Percentiles rank a stretch among this genome's conserved stretches.
These are phyloP conservation scores for Solea solea DNA, from an alignment of 2,113 vertebrate species.

Conservation along the genomic window DNA sequence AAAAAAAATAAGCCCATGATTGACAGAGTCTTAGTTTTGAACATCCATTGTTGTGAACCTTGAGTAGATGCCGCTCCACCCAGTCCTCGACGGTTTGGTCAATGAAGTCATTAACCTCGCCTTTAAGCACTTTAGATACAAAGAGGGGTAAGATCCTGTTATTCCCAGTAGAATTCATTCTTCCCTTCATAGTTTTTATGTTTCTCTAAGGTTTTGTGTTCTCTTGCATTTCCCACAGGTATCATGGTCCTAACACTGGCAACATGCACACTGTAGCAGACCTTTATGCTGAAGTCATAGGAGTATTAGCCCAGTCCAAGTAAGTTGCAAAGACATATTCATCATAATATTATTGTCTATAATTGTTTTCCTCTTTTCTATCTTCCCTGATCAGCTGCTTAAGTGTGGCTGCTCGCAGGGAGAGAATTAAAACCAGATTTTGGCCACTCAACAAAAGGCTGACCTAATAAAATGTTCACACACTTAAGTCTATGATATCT, in stretches of 20 bases:
- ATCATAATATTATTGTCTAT: not conserved
- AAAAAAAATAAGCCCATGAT: not conserved
- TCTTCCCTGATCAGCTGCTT: not conserved
- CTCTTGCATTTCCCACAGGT: slow-evolving; percentile 78
- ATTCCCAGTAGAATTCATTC: not conserved
- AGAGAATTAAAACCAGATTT: no score
- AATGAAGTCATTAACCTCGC: slow-evolving; percentile 96
- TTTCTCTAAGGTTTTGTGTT: not conserved
- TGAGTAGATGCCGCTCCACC: slow-evolving; percentile 93
- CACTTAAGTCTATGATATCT: no score
- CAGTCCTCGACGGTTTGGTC: slow-evolving; percentile 93
- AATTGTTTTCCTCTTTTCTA: not conserved
- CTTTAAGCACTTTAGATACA: slow-evolving; percentile 99
- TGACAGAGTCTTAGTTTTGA: not conserved
- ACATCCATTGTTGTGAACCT: slow-evolving; percentile 31
- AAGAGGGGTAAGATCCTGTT: slow-evolving; percentile 90
- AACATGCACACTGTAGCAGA: slow-evolving; percentile 99
- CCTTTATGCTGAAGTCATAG: slow-evolving; percentile 96
- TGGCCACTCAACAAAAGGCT: no score
- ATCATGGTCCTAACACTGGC: slow-evolving; percentile 97
- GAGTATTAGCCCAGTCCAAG: slow-evolving; percentile 97
- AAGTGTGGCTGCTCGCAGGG: no score
- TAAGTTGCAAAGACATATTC: slow-evolving; percentile 74
- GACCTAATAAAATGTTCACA: no score
- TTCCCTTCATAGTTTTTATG: not conserved